Conservation (phyloP, 2,113 vertebrate species). For the Onychostoma macrolepis region DNA sequence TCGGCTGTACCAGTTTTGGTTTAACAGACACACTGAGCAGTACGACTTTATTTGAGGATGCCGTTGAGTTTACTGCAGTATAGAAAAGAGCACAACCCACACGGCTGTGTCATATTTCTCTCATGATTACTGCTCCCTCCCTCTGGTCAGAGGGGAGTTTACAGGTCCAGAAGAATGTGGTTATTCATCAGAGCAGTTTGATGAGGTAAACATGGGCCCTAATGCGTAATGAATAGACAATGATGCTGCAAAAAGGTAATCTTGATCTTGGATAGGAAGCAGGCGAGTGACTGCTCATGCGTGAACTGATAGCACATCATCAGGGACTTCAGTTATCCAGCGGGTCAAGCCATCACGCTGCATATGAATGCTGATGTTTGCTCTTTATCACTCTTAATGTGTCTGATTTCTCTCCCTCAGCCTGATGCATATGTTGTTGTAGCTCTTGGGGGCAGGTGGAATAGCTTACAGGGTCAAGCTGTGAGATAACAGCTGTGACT, state of each 20-base stretch:
- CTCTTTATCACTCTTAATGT: neutral
- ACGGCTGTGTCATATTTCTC: conserved; percentile 49
- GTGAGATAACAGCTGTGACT: conserved; percentile 49
- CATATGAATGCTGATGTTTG: neutral
- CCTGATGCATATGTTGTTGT: neutral
- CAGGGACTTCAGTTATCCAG: neutral
- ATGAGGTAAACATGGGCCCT: conserved; percentile 31
- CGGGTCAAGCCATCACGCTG: neutral
- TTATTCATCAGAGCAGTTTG: conserved; percentile 34
- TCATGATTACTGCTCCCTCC: conserved; percentile 44
- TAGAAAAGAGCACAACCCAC: conserved; percentile 14
- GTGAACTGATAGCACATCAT: conserved; percentile 21
- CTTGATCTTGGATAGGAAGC: conserved; percentile 19
- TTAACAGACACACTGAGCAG: neutral
- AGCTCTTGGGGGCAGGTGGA: neutral
- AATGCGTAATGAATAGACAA: conserved; percentile 46
- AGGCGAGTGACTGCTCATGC: neutral
- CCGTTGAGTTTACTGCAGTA: conserved; percentile 25
- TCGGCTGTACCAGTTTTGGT: too few relatives aligned
- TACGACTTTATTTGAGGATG: conserved; percentile 11
- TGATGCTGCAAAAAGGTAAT: conserved; percentile 41
- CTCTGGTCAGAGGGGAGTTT: conserved; percentile 30
- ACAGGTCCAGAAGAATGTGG: conserved; percentile 38
- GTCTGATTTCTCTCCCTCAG: neutral
- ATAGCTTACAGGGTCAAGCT: conserved; percentile 31